Evolutionary conservation across 2,113 vertebrate genomes (phyloP).

Genomic region (Gasterosteus aculeatus): DNA sequence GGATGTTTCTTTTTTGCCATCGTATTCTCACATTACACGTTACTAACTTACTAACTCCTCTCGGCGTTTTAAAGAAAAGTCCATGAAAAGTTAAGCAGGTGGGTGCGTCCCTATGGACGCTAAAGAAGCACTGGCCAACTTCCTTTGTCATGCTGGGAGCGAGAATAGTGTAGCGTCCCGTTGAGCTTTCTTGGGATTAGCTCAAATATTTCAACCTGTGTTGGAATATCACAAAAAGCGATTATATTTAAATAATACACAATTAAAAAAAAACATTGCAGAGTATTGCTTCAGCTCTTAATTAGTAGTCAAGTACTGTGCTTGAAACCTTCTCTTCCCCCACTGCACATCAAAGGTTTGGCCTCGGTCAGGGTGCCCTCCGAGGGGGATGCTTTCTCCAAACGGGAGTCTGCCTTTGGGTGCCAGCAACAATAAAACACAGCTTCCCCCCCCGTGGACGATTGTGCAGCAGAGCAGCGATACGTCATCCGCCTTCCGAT

Average conservation of each 20-base stretch:
- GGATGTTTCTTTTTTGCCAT: too few relatives aligned
- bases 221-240: background rate
- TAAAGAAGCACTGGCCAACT: too few relatives aligned
- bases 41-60: background rate
- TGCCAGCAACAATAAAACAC: slow-evolving; percentile 56
- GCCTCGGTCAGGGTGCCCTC: slow-evolving; percentile 5
- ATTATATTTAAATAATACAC: background rate
- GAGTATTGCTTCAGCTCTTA: slow-evolving; percentile 39
- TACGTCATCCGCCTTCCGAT: slow-evolving; percentile 41
- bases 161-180: background rate
- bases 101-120: background rate
- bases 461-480: slow-evolving; percentile 58
- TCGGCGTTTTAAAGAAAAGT: background rate
- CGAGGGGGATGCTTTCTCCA: slow-evolving; percentile 37
- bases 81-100: background rate
- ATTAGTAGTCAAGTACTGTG: background rate
- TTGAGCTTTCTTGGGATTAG: background rate
- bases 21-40: background rate
- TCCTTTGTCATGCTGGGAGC: background rate
- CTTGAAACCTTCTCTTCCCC: slow-evolving; percentile 13
- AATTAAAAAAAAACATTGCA: background rate
- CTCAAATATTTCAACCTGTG: background rate
- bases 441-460: slow-evolving; percentile 35
- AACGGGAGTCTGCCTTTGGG: slow-evolving; percentile 31
- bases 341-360: slow-evolving; percentile 27